Evolutionary conservation across 2,888 invertebrate species (phyloP).

Genomic region (Marasmarcha lunaedactyla): DNA sequence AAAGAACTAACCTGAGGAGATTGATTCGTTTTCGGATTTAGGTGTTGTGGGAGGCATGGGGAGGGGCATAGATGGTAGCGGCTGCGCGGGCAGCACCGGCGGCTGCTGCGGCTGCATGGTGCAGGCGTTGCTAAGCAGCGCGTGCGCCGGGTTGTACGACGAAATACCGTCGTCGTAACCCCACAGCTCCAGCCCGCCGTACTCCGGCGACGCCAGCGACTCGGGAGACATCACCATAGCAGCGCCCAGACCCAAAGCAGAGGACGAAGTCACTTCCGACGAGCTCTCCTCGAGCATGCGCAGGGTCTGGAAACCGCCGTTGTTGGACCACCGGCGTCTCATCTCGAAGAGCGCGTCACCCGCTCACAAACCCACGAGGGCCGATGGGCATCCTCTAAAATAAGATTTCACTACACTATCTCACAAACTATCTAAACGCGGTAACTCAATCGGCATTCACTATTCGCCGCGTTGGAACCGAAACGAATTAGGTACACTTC

Average conservation of each 20-base stretch:
- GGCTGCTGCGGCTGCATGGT: slow-evolving; percentile 61
- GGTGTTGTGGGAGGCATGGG: slow-evolving; percentile 64
- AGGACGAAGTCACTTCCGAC: slow-evolving; percentile 82
- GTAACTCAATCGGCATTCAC: slow-evolving; percentile 44
- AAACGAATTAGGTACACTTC: slow-evolving; percentile 36
- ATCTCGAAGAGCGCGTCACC: slow-evolving; percentile 69
- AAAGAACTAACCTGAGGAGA: slow-evolving; percentile 57
- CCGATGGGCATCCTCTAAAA: slow-evolving; percentile 58
- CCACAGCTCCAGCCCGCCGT: slow-evolving; percentile 86
- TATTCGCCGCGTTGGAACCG: slow-evolving; percentile 42
- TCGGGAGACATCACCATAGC: slow-evolving; percentile 83
- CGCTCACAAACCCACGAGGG: slow-evolving; percentile 44
- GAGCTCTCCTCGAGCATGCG: slow-evolving; percentile 79
- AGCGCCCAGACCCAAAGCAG: slow-evolving; percentile 77
- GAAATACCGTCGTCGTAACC: slow-evolving; percentile 73
- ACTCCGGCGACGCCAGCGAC: slow-evolving; percentile 80
- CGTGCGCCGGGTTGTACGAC: slow-evolving; percentile 51
- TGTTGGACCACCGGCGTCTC: slow-evolving; percentile 84
- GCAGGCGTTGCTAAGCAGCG: slow-evolving; percentile 57
- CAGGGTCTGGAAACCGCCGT: slow-evolving; percentile 75
- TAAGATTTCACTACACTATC: slow-evolving; percentile 64
- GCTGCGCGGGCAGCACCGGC: slow-evolving; percentile 63
- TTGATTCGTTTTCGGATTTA: slow-evolving; percentile 66
- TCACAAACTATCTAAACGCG: slow-evolving; percentile 57
- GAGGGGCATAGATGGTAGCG: slow-evolving; percentile 63